phyloP scores from a whole-genome alignment of 2,888 invertebrate genomes.

The Falcaria lacertinaria region DNA sequence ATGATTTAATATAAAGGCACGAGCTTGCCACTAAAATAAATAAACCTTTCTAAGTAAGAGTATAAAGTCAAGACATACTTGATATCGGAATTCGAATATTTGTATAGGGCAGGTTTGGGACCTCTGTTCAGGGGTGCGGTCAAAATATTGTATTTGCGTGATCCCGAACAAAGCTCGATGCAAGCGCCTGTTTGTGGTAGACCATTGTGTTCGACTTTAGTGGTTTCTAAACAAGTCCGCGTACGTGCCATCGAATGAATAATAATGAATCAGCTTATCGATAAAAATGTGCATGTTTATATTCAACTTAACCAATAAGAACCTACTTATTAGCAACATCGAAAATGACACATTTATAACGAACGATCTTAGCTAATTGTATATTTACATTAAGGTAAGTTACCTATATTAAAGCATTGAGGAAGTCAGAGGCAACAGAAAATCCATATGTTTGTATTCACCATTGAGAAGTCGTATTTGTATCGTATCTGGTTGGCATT shows the following conservation, averaged over 20 bases:
- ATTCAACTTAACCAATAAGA: constrained; percentile 4
- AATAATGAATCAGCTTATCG: constrained; percentile 18
- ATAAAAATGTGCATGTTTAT: constrained; percentile 7
- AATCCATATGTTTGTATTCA: too few species aligned
- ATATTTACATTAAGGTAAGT: too few species aligned
- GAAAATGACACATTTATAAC: too few species aligned
- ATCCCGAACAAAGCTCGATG: constrained; percentile 39
- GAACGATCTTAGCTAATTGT: too few species aligned
- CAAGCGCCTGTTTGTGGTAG: constrained; percentile 54
- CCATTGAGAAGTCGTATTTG: too few species aligned
- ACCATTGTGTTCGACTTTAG: constrained; percentile 52
- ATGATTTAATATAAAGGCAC: too few species aligned
- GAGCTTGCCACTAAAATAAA: too few species aligned
- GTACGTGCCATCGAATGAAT: constrained; percentile 16
- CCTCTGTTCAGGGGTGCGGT: constrained; percentile 34
- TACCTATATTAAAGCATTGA: too few species aligned
- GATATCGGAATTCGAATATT: constrained; percentile 17
- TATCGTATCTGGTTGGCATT: background rate
- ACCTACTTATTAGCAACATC: background rate
- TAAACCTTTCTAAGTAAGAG: too few species aligned
- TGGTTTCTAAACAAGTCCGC: constrained; percentile 53
- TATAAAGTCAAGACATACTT: too few species aligned
- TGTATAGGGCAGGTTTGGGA: constrained; percentile 35
- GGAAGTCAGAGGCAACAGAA: too few species aligned
- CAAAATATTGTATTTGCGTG: constrained; percentile 63